phyloP scores from a whole-genome alignment of 2,888 invertebrate genomes.

The Eueremaeus valkanovi region DNA sequence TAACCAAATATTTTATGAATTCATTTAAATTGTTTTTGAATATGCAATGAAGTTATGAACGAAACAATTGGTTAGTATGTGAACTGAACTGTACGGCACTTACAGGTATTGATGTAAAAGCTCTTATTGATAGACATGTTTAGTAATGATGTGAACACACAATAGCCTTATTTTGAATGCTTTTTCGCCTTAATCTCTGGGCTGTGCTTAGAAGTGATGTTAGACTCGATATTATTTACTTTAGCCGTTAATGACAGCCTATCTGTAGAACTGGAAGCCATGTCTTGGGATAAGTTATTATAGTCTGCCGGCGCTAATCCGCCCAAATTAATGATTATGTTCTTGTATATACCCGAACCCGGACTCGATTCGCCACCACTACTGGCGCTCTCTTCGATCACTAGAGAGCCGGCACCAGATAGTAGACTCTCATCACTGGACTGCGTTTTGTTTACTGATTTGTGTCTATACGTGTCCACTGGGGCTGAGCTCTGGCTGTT shows the following conservation, averaged over 20 bases:
- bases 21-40: too few relatives aligned
- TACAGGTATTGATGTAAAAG: slow-evolving; percentile 21
- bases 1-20: too few relatives aligned
- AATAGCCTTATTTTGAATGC: slow-evolving; percentile 1
- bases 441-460: slow-evolving; percentile 29
- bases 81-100: background rate
- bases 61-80: too few relatives aligned
- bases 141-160: background rate
- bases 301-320: slow-evolving; percentile 28
- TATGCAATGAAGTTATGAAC: too few relatives aligned
- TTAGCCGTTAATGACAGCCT: background rate
- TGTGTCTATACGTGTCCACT: background rate
- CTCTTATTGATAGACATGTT: background rate
- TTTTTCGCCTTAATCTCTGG: background rate
- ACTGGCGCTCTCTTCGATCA: slow-evolving; percentile 47
- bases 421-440: slow-evolving; percentile 46
- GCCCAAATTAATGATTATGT: slow-evolving; percentile 47
- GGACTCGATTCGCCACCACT: slow-evolving; percentile 46
- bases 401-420: slow-evolving; percentile 45
- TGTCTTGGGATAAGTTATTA: background rate
- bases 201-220: background rate
- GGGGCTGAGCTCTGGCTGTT: slow-evolving; percentile 11
- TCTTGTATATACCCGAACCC: slow-evolving; percentile 47
- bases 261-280: background rate
- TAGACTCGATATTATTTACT: slow-evolving; percentile 16